Percentiles rank a stretch among this genome's conserved stretches.
These are phyloP conservation scores for Synergus laeviventris DNA, from an alignment of 2,888 invertebrate species.

Conservation along the genomic window DNA sequence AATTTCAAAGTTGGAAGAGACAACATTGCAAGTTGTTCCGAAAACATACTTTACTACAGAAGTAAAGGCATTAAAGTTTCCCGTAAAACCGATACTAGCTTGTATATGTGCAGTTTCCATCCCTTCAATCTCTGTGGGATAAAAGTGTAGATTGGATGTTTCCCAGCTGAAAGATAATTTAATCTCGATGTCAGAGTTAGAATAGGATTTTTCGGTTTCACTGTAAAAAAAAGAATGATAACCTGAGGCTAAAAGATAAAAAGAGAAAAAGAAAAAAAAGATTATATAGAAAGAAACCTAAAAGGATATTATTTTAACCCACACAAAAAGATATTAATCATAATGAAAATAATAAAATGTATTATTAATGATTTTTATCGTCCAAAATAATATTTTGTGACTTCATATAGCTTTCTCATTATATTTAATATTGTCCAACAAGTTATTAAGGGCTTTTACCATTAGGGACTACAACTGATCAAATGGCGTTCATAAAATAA, in stretches of 20 bases:
- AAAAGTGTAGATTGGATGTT: constrained; percentile 26
- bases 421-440: too few relatives aligned
- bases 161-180: background rate
- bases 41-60: background rate
- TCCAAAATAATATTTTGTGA: background rate
- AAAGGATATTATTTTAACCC: too few relatives aligned
- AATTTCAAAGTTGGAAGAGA: background rate
- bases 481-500: too few relatives aligned
- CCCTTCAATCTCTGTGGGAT: constrained; percentile 3
- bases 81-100: background rate
- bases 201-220: constrained; percentile 9
- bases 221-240: background rate
- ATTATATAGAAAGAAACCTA: too few relatives aligned
- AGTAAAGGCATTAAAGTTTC: background rate
- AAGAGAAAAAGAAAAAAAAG: too few relatives aligned
- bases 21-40: background rate
- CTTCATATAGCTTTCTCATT: background rate
- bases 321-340: too few relatives aligned
- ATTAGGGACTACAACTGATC: too few relatives aligned
- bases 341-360: background rate
- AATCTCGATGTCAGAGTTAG: constrained; percentile 5
- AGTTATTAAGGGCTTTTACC: too few relatives aligned
- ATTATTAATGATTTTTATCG: background rate
- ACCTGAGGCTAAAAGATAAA: background rate
- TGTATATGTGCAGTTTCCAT: background rate